A percentile compares a stretch with the other conserved stretches of the same genome.
These are phyloP conservation scores for Lasioglossum morio DNA, from an alignment of 2,888 invertebrate species.

Conservation along the genomic window DNA sequence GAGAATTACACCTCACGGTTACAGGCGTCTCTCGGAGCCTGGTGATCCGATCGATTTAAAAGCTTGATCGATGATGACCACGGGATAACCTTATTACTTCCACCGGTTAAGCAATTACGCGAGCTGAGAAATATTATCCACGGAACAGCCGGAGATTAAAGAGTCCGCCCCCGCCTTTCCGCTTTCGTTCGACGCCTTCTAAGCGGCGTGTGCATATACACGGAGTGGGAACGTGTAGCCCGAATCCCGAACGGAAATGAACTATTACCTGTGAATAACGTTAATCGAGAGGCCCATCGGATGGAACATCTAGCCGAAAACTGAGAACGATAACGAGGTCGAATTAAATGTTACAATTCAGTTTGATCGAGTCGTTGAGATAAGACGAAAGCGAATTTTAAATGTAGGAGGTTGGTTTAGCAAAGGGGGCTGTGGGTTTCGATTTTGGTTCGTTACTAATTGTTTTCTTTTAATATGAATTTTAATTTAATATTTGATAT, in stretches of 20 bases:
- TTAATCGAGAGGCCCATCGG: slow-evolving; percentile 12
- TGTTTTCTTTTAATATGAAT: too few relatives aligned
- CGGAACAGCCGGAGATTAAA: slow-evolving; percentile 58
- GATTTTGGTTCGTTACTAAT: not conserved
- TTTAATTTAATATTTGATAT: too few relatives aligned
- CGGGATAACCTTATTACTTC: slow-evolving; percentile 67
- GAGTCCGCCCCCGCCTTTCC: slow-evolving; percentile 26
- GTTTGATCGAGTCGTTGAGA: not conserved
- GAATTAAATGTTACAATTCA: not conserved
- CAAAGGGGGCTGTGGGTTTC: not conserved
- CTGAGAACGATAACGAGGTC: not conserved
- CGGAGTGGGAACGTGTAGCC: not conserved
- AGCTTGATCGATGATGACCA: slow-evolving; percentile 66
- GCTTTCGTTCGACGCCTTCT: not conserved
- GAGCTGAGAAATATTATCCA: slow-evolving; percentile 69
- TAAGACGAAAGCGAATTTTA: not conserved
- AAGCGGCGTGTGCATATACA: not conserved
- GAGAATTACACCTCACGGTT: slow-evolving; percentile 58
- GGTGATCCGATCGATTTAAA: slow-evolving; percentile 62
- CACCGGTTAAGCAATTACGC: slow-evolving; percentile 68
- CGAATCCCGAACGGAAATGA: slow-evolving; percentile 16
- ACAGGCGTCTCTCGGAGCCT: slow-evolving; percentile 24
- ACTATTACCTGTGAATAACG: slow-evolving; percentile 2
- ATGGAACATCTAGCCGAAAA: not conserved
- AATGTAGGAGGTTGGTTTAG: not conserved